Base-by-base conservation (phyloP, 2,113 vertebrate species). In the Burhinus bistriatus region DNA sequence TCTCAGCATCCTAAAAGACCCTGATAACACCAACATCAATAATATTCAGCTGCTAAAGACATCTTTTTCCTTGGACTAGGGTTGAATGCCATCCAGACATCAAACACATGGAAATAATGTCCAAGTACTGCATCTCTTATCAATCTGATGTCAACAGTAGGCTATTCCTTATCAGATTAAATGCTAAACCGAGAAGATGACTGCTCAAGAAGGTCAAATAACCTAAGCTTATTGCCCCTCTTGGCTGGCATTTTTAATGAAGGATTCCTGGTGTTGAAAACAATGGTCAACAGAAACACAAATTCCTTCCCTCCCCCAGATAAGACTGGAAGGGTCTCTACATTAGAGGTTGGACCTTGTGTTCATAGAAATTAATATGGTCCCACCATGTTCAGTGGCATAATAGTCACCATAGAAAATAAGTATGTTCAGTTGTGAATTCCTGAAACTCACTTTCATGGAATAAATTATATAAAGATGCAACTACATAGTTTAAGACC, bases 251-350 rank as follows among this genome's bases (percentile, higher is more conserved):
- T 45, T 47, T 79, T 77, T 29, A 61, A 84, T 38, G 30, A 78
- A 57, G 65, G 61, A 68, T 68, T 81, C 38, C 55, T 66, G 25
- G 51, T 71, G 72, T 59, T 96, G 96, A 94, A 93, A 92, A 75
- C 64, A 75, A 30, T 8, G 16, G 42, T 89, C 64, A 69, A 11
- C 36, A 93, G 91, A 45, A 77, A 3, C 55, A 71, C 13, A 78
- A 62, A 94, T 84, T 51, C 76, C 65, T 81, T 61, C 49, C 42
- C 45, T 83, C 11, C 20, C 20, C 38, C 59, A 59, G 45, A 25
- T 61, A 29, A 73, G 58, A 9, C 19, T 82, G 81, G 42, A 62
- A 59, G 25, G 17, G 27, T 93, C 36, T 38, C 14, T 27, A 21
- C 45, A 4, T 23, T 34, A 2, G 12, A 45, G 36, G 6, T 9